Conservation (phyloP, 1,140 invertebrate genomes). For the Pomacea maculata region DNA sequence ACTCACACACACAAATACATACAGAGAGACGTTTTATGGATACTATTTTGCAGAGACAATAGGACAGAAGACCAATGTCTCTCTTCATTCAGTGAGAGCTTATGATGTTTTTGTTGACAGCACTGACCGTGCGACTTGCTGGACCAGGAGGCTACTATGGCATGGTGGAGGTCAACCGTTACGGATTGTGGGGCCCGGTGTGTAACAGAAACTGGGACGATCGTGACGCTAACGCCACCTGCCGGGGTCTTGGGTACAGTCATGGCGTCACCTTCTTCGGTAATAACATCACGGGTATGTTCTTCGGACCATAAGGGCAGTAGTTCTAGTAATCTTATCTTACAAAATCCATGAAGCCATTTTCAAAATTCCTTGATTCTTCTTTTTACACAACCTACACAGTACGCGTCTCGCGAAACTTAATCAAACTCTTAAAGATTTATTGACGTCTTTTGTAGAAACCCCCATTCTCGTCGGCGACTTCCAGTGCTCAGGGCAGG, state of each 20-base stretch:
- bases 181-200: constrained; percentile 45
- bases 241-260: constrained; percentile 37
- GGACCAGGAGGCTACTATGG: background rate
- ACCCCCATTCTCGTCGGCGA: constrained; percentile 28
- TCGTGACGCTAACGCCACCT: constrained; percentile 44
- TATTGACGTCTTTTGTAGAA: background rate
- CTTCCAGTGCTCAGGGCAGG: constrained; percentile 37
- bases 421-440: background rate
- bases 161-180: constrained; percentile 31
- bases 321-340: background rate
- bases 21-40: too few species aligned
- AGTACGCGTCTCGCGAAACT: background rate
- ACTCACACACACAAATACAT: too few species aligned
- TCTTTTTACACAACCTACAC: background rate
- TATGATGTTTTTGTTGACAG: too few species aligned
- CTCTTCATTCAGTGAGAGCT: too few species aligned
- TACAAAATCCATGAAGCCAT: too few species aligned
- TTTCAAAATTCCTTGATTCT: background rate
- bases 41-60: too few species aligned
- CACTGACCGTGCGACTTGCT: too few species aligned
- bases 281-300: constrained; percentile 7
- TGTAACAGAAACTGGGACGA: constrained; percentile 40
- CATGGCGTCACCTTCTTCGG: constrained; percentile 42
- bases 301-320: too few species aligned
- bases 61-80: too few species aligned